A percentile compares a stretch with the other conserved stretches of the same genome.
Conservation (phyloP, 2,888 invertebrate genomes). For the Drosophila dives region DNA sequence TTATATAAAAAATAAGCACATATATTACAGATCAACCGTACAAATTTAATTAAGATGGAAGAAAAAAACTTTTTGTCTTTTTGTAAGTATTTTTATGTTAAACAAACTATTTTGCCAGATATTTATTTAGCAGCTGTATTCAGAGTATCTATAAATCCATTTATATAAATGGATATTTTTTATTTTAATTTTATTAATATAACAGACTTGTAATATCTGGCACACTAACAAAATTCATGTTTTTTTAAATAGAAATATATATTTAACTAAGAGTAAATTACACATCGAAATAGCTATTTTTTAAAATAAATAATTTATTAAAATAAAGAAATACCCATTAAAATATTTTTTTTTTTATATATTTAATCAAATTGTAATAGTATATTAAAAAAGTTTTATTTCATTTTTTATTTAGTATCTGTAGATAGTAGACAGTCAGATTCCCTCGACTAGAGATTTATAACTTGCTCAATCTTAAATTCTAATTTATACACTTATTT, state of each 20-base stretch:
- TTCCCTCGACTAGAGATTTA: too few relatives aligned
- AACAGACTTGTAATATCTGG: too few relatives aligned
- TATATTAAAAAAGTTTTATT: neutral
- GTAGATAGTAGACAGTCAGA: too few relatives aligned
- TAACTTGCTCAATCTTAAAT: neutral
- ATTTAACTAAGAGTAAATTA: too few relatives aligned
- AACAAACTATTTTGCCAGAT: neutral
- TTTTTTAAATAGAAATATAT: too few relatives aligned
- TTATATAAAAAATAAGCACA: neutral
- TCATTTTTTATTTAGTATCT: neutral
- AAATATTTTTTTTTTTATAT: neutral
- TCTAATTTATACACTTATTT: neutral
- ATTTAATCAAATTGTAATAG: too few relatives aligned
- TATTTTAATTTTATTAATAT: too few relatives aligned
- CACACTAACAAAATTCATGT: too few relatives aligned
- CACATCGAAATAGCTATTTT: too few relatives aligned
- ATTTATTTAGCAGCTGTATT: neutral
- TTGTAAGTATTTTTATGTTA: neutral
- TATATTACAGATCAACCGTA: neutral
- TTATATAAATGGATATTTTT: too few relatives aligned
- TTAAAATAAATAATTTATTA: too few relatives aligned
- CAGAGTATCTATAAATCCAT: neutral
- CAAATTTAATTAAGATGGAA: neutral
- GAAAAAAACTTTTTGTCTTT: too few relatives aligned
- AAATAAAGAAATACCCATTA: accelerated